These are phyloP conservation scores for Drosophila simulans DNA, from an alignment of 1,140 invertebrate genomes.

Conservation along the genomic window DNA sequence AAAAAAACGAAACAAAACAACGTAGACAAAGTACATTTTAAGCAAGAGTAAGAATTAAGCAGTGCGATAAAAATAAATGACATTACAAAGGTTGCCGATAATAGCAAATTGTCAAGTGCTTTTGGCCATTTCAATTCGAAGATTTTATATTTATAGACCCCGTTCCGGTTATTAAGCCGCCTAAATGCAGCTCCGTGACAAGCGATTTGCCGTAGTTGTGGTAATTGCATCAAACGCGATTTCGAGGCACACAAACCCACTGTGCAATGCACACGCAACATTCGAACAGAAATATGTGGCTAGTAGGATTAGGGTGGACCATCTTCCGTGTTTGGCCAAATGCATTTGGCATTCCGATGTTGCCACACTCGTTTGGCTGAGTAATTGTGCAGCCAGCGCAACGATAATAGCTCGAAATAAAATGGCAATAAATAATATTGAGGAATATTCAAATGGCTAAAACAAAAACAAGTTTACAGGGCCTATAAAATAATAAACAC, in stretches of 20 bases:
- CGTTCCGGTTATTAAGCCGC: slow-evolving; percentile 58
- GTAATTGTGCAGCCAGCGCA: slow-evolving; percentile 42
- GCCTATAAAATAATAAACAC: background rate
- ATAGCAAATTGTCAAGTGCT: slow-evolving; percentile 17
- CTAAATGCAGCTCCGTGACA: slow-evolving; percentile 55
- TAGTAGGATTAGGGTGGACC: slow-evolving; percentile 19
- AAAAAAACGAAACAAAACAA: background rate
- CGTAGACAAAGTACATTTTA: background rate
- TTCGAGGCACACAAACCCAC: slow-evolving; percentile 48
- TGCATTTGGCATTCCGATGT: slow-evolving; percentile 36
- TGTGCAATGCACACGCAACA: slow-evolving; percentile 34
- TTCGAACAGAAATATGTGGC: slow-evolving; percentile 9
- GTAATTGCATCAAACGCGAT: slow-evolving; percentile 36
- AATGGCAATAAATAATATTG: slow-evolving; percentile 9
- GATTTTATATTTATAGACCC: slow-evolving; percentile 40
- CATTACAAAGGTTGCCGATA: slow-evolving; percentile 14
- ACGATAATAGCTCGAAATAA: slow-evolving; percentile 23
- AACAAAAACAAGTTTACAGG: slow-evolving; percentile 12
- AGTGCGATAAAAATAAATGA: slow-evolving; percentile 20
- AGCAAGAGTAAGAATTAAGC: background rate
- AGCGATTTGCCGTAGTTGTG: slow-evolving; percentile 24
- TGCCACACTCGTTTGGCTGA: slow-evolving; percentile 39
- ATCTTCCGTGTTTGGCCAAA: slow-evolving; percentile 45
- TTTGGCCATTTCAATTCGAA: slow-evolving; percentile 11
- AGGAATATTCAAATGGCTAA: slow-evolving; percentile 1